Evolutionary conservation across 2,113 vertebrate genomes (phyloP).

Genomic region (Electrona antarctica): DNA sequence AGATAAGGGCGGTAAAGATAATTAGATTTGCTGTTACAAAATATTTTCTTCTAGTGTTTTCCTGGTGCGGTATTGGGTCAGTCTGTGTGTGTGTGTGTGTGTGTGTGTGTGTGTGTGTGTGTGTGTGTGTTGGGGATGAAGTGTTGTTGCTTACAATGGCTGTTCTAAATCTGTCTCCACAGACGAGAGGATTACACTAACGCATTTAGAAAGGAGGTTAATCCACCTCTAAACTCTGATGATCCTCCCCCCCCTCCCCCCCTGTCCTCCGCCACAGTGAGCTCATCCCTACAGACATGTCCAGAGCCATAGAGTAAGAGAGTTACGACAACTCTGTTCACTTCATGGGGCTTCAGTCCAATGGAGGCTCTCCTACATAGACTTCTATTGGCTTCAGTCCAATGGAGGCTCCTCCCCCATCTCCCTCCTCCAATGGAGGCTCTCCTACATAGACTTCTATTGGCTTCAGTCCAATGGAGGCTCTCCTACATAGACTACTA

Average conservation of each 20-base stretch:
- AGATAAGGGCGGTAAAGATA: neutral
- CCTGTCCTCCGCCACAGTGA: constrained; percentile 27
- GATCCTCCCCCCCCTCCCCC: constrained; percentile 38
- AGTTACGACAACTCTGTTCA: constrained; percentile 41
- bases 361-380: no score
- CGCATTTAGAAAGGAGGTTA: constrained; percentile 73
- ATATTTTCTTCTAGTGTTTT: neutral
- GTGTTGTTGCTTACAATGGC: constrained; percentile 6
- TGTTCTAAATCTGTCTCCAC: constrained; percentile 54
- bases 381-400: no score
- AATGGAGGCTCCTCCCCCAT: no score
- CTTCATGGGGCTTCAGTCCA: constrained; percentile 7
- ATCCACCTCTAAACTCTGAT: constrained; percentile 72
- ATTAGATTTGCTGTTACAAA: constrained; percentile 16
- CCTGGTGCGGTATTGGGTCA: neutral
- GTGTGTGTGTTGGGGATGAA: neutral
- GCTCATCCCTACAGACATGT: constrained; percentile 43
- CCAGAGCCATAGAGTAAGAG: constrained; percentile 30
- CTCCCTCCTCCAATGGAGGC: no score
- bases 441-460: no score
- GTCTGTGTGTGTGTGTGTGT: neutral
- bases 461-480: no score
- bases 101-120: neutral
- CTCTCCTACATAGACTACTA: no score
- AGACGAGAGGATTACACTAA: constrained; percentile 61